Percentiles rank a stretch among this genome's conserved stretches.
Evolutionary conservation across 2,797 vertebrate species (phyloP).

Genomic region (Muscicapa comitata): DNA sequence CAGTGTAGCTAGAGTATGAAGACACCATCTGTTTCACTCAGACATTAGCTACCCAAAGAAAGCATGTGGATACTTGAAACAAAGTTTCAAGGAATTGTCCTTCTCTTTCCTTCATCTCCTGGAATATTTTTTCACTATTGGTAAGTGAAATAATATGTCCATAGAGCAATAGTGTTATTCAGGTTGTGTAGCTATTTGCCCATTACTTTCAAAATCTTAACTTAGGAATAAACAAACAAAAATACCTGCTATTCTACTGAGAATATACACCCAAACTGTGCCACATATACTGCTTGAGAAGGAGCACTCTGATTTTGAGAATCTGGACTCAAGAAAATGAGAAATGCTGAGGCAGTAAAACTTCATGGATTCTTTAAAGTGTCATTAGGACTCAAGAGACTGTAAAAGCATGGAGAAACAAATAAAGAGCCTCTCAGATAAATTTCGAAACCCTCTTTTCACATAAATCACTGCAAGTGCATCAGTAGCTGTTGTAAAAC

Average conservation of each 20-base stretch:
- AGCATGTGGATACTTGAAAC: not conserved
- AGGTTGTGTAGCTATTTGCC: not conserved
- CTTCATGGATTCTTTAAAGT: not conserved
- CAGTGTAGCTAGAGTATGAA: not conserved
- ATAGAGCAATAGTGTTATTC: not conserved
- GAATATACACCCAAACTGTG: not conserved
- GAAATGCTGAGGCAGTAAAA: not conserved
- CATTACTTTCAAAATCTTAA: not conserved
- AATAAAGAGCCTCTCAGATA: not conserved
- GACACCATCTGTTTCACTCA: conserved; percentile 33
- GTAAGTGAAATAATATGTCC: not conserved
- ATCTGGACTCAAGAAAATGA: not conserved
- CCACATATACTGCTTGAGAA: not conserved
- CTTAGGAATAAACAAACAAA: fast-evolving
- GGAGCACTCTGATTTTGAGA: not conserved
- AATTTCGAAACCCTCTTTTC: not conserved
- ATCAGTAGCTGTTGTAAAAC: not conserved
- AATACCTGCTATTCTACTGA: not conserved
- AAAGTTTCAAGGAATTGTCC: not conserved
- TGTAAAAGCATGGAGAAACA: not conserved
- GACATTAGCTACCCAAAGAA: not conserved
- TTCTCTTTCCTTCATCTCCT: not conserved
- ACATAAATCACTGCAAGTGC: not conserved
- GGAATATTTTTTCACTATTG: not conserved
- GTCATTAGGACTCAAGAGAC: not conserved